Evolutionary conservation across 2,888 invertebrate genomes (phyloP).

Genomic region (Caenorhabditis sp.): DNA sequence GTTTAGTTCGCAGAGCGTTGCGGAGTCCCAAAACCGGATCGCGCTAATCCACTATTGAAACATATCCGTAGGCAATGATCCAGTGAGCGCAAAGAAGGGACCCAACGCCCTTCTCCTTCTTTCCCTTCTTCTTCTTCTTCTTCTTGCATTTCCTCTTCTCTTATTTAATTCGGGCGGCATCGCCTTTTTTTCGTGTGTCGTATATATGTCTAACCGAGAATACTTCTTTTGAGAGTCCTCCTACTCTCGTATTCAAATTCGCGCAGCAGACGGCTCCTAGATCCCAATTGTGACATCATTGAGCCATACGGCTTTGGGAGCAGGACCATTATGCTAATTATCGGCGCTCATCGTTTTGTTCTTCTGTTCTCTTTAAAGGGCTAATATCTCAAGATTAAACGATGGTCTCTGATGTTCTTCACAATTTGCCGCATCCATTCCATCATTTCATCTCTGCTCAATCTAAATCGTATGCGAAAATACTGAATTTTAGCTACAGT

Average conservation of each 20-base stretch:
- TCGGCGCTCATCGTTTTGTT: constrained; percentile 20
- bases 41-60: constrained; percentile 62
- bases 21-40: constrained; percentile 7
- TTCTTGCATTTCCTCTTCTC: constrained; percentile 32
- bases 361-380: constrained; percentile 12
- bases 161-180: constrained; percentile 53
- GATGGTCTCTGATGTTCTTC: constrained; percentile 1
- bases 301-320: constrained; percentile 23
- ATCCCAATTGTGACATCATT: constrained; percentile 34
- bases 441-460: too few relatives aligned
- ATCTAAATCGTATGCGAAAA: too few relatives aligned
- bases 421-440: background rate
- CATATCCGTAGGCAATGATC: constrained; percentile 65
- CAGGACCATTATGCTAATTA: constrained; percentile 47
- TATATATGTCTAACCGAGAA: constrained; percentile 52
- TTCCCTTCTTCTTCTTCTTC: constrained; percentile 27
- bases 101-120: constrained; percentile 18
- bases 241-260: constrained; percentile 15
- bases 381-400: background rate
- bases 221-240: constrained; percentile 35
- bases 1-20: constrained; percentile 44
- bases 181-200: constrained; percentile 53
- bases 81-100: constrained; percentile 17
- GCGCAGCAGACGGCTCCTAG: constrained; percentile 8
- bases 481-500: too few relatives aligned